Base-by-base conservation (phyloP, 2,113 vertebrate species). In the Lamprologus tigripictilis region DNA sequence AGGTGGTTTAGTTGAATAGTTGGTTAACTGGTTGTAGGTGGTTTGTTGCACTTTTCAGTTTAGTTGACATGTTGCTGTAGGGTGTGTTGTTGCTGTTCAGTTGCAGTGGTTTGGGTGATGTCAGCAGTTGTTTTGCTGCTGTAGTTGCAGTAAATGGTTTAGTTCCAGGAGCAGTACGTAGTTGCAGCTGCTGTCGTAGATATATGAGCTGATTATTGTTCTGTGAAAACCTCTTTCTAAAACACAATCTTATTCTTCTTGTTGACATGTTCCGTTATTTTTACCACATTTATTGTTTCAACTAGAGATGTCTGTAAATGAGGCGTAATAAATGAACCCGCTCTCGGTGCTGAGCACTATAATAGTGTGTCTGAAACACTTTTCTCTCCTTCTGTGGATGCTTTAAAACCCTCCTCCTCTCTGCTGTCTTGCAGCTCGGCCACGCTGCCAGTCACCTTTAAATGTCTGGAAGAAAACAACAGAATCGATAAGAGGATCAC, bases 401-500 rank as follows among this genome's bases (percentile, higher is more conserved):
- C 23, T 76, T 45, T 76, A 17, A 11, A 28, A 71, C 1, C 66
- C 12, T 23, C 3, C 31, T 82, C 7, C 19, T 7, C 42, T 40
- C 17, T 73, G 37, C 66, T 11, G 11, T 84, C 2, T 84, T 92
- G 86, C 92, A 99, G 98, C 92, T 99, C 98, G 40, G 98, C 98
- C 88, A 99, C 98, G 5, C 96, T 99, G 16, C 98, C 98, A 11
- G 96, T 99, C 94, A 99, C 98, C 7, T 99, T 99, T 90, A 99
- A 97, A 86, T 99, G 98, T 83, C 96, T 99, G 92, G 98, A 99
- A 92, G 98, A 99, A 92, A 99, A 98, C 95, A 99, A 98, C 28
- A 96, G 96, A 6, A 97, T 99, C 35, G 98, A 99, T 91, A 99
- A 99, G 87, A 95, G 98, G 4, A 96, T 99, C 90, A 99, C 98